Evolutionary conservation across 2,888 invertebrate genomes (phyloP), one percentile per base, ranked within the genome.

Genomic region (Nebria salina): DNA sequence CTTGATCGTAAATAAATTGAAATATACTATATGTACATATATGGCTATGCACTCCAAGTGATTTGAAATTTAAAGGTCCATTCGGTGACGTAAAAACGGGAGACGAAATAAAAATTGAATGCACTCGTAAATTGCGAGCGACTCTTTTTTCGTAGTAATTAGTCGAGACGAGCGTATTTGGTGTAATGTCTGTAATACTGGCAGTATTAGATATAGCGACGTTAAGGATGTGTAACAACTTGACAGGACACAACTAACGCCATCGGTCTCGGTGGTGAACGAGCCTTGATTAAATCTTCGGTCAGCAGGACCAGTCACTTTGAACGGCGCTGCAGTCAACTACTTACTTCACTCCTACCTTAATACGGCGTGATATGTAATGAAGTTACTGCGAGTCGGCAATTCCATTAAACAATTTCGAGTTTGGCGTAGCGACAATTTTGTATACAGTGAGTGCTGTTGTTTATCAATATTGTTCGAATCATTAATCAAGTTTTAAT

Each of bases 221-320:
- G 34, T 70, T 70, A 70, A 70, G 70, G 70, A 11, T 70, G 70
- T 70, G 70, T 70, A 70, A 70, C 70, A 70, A 70, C 70, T 70
- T 70, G 70, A 70, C 70, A 34, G 26, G 15, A 34, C 34, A 20
- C 11, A 11, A 25, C 25, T 70, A 26, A 70, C 70, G 70, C 11
- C 54, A 54, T 54, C 54, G 34, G 70, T 70, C 34, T 54, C 54
- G 54, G 25, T 26, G 70, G 70, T 70, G 70, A 70, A 70, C 34
- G 70, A 70, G 20, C 11, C 70, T 70, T 70, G 70, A 70, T 70
- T 70, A 70, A 70, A 70, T 70, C 70, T 70, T 70, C 70, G 70
- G 70, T 70, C 54, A 54, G 54, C 54, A 54, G 54, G 7, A 13
- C 54, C 54, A 54, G 11, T 54, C 70, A 70, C 70, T 20, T 15